A percentile compares a stretch with the other conserved stretches of the same genome.
These are phyloP conservation scores for Cheilosia pagana DNA, from an alignment of 2,888 invertebrate species.

Conservation along the genomic window DNA sequence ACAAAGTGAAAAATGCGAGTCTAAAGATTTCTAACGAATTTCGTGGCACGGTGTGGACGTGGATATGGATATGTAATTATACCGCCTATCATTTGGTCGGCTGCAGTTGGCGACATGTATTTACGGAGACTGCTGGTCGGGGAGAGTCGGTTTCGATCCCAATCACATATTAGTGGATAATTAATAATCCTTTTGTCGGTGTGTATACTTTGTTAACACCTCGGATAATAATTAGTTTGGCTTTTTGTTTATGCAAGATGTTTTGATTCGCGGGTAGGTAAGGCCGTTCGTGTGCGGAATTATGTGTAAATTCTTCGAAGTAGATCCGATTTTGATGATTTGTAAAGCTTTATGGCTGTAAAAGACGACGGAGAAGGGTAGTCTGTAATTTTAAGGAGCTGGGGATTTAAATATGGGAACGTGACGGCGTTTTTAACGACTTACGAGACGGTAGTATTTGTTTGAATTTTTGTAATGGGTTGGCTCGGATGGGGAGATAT, in stretches of 20 bases:
- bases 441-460: too few species aligned
- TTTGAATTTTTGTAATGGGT: too few species aligned
- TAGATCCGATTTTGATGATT: conserved; percentile 30
- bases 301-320: conserved; percentile 3
- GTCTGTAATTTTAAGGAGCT: too few species aligned
- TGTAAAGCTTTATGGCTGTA: conserved; percentile 8
- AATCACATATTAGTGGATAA: conserved; percentile 57
- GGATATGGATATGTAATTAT: conserved; percentile 52
- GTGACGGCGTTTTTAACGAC: too few species aligned
- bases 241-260: conserved; percentile 66
- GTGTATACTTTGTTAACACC: conserved; percentile 69
- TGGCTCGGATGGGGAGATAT: too few species aligned
- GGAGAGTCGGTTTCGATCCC: too few species aligned
- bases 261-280: conserved; percentile 18
- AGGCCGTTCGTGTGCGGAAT: not conserved
- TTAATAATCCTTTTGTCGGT: conserved; percentile 72
- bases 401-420: too few species aligned
- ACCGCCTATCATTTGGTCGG: conserved; percentile 48
- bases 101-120: conserved; percentile 59
- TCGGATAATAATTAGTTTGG: conserved; percentile 73
- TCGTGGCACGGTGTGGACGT: not conserved
- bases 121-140: too few species aligned
- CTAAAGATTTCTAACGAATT: conserved; percentile 14
- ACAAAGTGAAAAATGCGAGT: conserved; percentile 52
- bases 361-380: too few species aligned